A percentile compares a stretch with the other conserved stretches of the same genome.
These are phyloP conservation scores for Hestina assimilis DNA, from an alignment of 1,140 invertebrate species.

Conservation along the genomic window DNA sequence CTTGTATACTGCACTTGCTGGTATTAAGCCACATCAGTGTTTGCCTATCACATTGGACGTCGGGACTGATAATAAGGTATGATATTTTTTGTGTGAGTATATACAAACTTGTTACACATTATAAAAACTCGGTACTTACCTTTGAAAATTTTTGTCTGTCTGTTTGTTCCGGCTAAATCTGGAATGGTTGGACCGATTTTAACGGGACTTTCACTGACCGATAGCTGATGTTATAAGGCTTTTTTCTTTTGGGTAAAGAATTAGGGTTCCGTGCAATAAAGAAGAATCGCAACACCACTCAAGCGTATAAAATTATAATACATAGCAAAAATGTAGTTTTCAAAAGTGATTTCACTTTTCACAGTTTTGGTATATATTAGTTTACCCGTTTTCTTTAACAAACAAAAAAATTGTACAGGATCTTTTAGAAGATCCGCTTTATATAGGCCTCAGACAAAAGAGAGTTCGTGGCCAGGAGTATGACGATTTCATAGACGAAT, in stretches of 20 bases:
- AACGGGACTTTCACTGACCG: too few species aligned
- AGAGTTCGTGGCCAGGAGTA: slow-evolving; percentile 92
- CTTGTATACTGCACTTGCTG: slow-evolving; percentile 94
- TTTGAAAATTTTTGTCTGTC: too few species aligned
- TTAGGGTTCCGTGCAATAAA: too few species aligned
- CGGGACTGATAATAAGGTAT: slow-evolving; percentile 91
- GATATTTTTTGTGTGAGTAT: background rate
- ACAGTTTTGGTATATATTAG: background rate
- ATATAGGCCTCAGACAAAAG: slow-evolving; percentile 94
- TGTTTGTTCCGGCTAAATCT: too few species aligned
- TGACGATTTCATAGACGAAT: slow-evolving; percentile 98
- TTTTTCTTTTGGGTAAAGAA: too few species aligned
- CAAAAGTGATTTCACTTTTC: background rate
- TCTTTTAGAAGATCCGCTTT: slow-evolving; percentile 95
- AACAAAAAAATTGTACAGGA: slow-evolving; percentile 72
- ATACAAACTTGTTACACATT: too few species aligned
- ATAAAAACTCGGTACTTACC: too few species aligned
- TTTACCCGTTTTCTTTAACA: background rate
- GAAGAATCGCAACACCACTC: background rate
- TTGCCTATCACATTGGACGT: slow-evolving; percentile 95
- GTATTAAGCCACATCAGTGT: slow-evolving; percentile 95
- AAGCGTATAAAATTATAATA: too few species aligned
- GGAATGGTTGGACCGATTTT: too few species aligned
- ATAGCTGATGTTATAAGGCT: too few species aligned
- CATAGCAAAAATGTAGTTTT: background rate